Conservation (phyloP, 2,797 vertebrate species). For the Chelon labrosus region DNA sequence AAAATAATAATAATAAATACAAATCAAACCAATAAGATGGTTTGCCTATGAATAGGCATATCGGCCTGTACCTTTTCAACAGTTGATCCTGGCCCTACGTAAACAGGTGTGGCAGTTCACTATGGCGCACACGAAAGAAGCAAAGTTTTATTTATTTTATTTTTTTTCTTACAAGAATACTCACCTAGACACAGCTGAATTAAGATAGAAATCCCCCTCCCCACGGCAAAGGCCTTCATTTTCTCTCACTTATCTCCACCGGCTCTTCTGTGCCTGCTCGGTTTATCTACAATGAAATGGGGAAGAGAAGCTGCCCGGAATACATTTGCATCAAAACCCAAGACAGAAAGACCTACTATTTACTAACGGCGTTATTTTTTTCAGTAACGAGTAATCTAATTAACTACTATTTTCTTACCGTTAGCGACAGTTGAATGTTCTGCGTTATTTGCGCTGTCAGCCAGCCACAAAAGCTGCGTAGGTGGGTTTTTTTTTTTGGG, state of each 20-base stretch:
- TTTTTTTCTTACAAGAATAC: conserved; percentile 13
- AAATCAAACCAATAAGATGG: not conserved
- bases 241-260: not conserved
- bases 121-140: not conserved
- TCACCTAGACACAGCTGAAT: conserved; percentile 61
- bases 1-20: too few species aligned
- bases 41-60: not conserved
- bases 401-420: too few species aligned
- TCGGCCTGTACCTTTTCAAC: not conserved
- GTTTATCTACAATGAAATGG: not conserved
- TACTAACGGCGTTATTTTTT: too few species aligned
- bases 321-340: conserved; percentile 44
- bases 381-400: too few species aligned
- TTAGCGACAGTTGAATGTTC: too few species aligned
- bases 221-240: conserved; percentile 17
- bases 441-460: too few species aligned
- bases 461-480: too few species aligned
- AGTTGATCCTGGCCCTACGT: conserved; percentile 2
- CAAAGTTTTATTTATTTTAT: too few species aligned
- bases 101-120: conserved; percentile 67
- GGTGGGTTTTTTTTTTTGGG: too few species aligned
- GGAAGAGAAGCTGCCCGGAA: not conserved
- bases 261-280: not conserved
- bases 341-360: not conserved
- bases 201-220: conserved; percentile 1